Base-by-base conservation (phyloP, 2,888 invertebrate species). In the Andricus curvator region DNA sequence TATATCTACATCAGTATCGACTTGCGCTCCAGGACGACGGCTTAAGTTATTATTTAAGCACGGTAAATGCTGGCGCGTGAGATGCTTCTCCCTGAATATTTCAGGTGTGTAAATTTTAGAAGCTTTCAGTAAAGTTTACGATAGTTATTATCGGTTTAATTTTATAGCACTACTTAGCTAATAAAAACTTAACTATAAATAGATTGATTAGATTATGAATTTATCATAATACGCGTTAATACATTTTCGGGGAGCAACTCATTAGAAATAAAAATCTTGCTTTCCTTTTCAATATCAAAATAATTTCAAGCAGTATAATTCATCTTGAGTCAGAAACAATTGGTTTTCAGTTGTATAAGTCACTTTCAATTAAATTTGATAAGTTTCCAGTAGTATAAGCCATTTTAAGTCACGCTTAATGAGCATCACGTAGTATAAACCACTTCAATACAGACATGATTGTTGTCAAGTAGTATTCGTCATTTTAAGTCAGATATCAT, bases 1-100 rank as follows among this genome's bases (percentile, higher is more conserved):
- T 74, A 74, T 74, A 74, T 56, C 56, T 74, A 74, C 74, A 74
- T 56, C 33, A 74, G 74, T 74, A 60, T 74, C 56, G 56, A 60
- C 74, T 74, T 56, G 74, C 56, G 56, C 74, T 74, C 37, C 13
- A 74, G 74, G n/a, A 74, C 37, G 74, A 74, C 56, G 74, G 74
- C 74, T 60, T 37, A 56, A 74, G 56, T 74, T 74, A 74, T 74
- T 74, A 74, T 74, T 74, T 74, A 74, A 60, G 74, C 56, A 56
- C 56, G 74, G 74, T 74, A 74, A 74, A 74, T 74, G 74, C 74
- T 29, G 51, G n/a, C 56, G 33, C 56, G 56, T 74, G 56, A 74
- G 74, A 56, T 60, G 37, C 56, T n/a, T 74, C n/a, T 33, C 56
- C n/a, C 13, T 60, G 13, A 74, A 74, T 74, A 74, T 74, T 74